Evolutionary conservation across 2,888 invertebrate genomes (phyloP), one percentile per base, ranked within the genome.

Genomic region (Polyploca ridens): DNA sequence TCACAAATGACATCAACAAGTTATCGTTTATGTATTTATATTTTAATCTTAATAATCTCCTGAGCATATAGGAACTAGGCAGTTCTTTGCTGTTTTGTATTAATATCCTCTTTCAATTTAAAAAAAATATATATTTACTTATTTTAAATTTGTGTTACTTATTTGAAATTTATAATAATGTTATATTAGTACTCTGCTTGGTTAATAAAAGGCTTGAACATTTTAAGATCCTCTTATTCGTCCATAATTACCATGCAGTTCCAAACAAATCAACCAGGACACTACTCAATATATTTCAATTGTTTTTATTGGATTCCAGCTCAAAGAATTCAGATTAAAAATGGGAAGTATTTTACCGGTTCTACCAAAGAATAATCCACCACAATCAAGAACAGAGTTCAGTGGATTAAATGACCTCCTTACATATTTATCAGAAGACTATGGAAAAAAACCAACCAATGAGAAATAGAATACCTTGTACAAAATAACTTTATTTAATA

Each of bases 371-470:
- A 97, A 97, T 81, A 94, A 97, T 82, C 96, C 97, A 62, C 96
- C 97, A 1, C 95, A 95, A 77, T 97, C 98, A 75, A 95, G 98
- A 82, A 98, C 97, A 38, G 98, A 99, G 81, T 99, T 99, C 80
- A 96, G 95, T 75, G 97, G 97, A 66, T 87, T 99, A 46, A 97
- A 96, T 76, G 98, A 99, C 87, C 93, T 99, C 46, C 92, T 98
- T 79, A 96, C 96, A 72, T 99, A 98, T 89, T 85, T 98, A 74
- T 94, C 96, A 71, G 94, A 95, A 81, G 95, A 94, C 72, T 94
- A 93, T 86, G 94, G 94, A 58, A 90, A 90, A 66, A 79, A 84
- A 70, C 60, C 76, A 69, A 77, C 72, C n/a, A 83, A 83, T 73
- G 76, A 79, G 63, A 79, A 79, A 75, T 79, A 75, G 54, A 41